Evolutionary conservation across 1,140 invertebrate genomes (phyloP).

Genomic region (Papilio polyxenes): DNA sequence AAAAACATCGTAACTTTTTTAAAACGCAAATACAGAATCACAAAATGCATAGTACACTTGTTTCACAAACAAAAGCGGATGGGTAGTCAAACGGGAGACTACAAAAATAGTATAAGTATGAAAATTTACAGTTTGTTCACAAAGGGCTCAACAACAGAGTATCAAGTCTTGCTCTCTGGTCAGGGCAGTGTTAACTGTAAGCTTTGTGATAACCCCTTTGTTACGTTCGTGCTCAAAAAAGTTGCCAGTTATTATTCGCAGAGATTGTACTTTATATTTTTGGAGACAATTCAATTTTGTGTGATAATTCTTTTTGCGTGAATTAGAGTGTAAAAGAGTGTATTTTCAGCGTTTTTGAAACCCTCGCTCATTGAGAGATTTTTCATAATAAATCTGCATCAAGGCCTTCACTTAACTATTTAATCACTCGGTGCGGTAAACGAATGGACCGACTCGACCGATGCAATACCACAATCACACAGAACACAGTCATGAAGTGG

Average conservation of each 20-base stretch:
- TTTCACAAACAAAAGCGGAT: conserved; percentile 9
- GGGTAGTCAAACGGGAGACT: background rate
- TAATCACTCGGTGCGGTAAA: too few relatives aligned
- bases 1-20: background rate
- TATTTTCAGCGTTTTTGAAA: background rate
- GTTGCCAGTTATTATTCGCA: background rate
- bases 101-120: conserved; percentile 20
- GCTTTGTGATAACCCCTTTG: conserved; percentile 25
- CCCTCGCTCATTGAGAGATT: background rate
- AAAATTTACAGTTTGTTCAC: conserved; percentile 20
- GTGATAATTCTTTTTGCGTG: background rate
- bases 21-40: background rate
- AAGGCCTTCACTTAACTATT: too few relatives aligned
- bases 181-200: conserved; percentile 7
- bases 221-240: background rate
- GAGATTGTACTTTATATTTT: conserved; percentile 1
- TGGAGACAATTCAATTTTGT: background rate
- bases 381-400: too few relatives aligned
- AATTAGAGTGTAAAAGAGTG: background rate
- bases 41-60: background rate
- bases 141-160: background rate
- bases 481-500: too few relatives aligned
- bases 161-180: conserved; percentile 13
- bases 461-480: too few relatives aligned
- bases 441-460: too few relatives aligned